Base-by-base conservation (phyloP, 2,113 vertebrate genomes). In the Albula goreensis region DNA sequence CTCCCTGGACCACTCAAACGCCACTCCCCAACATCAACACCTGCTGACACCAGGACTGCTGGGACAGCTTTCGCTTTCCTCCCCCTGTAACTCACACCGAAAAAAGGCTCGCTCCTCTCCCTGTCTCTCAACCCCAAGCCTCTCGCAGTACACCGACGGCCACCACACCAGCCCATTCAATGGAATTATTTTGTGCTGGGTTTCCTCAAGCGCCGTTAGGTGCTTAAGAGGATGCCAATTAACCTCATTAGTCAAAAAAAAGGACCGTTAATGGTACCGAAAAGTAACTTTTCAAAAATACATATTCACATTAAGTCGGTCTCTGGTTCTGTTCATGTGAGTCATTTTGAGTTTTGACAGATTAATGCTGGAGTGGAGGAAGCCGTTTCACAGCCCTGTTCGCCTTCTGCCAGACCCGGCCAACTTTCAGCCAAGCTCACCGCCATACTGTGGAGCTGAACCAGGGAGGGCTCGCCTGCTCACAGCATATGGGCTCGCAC, bases 11-110 rank as follows among this genome's bases (percentile, higher is more conserved):
- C 74, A 15, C 88, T 85, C 81, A 77, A 83, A 79, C 70, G 87
- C 83, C 86, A 78, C 91, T 91, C 89, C 85, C 89, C 66, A 8
- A 70, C 91, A 91, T 91, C 91, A 91, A 92, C 93, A 92, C 92
- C 92, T 93, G 91, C 90, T 89, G 78, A 89, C 89, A 87, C 85
- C 89, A 86, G 82, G 11, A 12, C 25, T 5, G 8, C 82, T 79
- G 82, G 78, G 86, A 83, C 77, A 86, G 86, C 88, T 86, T 85
- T 74, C 85, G 2, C 80, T 66, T 83, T 81, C 85, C 81, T 25
- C 8, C 17, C 2, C 51, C 77, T 77, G 15, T 53, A 90, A 84
- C 86, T 70, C n/a, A 70, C 63, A 70, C 63, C 63, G n/a, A 70
- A 70, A n/a, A 22, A 70, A 17, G 12, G 3, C 9, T 9, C 4